phyloP scores from a whole-genome alignment of 2,888 invertebrate genomes.

The Trichogramma dendrolimi region DNA sequence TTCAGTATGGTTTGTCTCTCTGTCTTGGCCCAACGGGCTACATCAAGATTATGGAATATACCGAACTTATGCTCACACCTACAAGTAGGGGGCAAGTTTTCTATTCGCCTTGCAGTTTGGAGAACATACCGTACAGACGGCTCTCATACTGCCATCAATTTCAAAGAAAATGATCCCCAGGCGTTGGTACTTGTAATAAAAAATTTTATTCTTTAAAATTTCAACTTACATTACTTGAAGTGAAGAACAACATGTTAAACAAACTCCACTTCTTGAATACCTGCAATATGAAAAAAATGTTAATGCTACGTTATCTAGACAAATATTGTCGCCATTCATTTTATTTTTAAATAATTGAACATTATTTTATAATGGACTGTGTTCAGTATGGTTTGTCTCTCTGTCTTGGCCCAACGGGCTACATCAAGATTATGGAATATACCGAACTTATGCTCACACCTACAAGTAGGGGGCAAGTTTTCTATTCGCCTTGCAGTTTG shows the following conservation, averaged over 20 bases:
- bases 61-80: constrained; percentile 58
- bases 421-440: constrained; percentile 74
- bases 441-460: constrained; percentile 59
- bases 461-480: constrained; percentile 55
- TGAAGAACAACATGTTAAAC: constrained; percentile 87
- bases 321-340: neutral
- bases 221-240: no score
- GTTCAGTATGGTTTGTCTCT: constrained; percentile 68
- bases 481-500: constrained; percentile 63
- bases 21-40: constrained; percentile 66
- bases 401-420: constrained; percentile 66
- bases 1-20: constrained; percentile 69
- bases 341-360: constrained; percentile 1
- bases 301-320: neutral
- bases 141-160: constrained; percentile 43
- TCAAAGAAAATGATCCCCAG: constrained; percentile 5
- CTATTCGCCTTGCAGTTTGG: constrained; percentile 64
- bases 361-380: constrained; percentile 50
- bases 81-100: constrained; percentile 55
- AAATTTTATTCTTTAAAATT: no score
- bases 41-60: constrained; percentile 74
- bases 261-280: constrained; percentile 96
- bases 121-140: constrained; percentile 55
- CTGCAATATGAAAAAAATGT: constrained; percentile 59
- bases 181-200: no score